Evolutionary conservation across 2,113 vertebrate genomes (phyloP), one percentile per base, ranked within the genome.

Genomic region (Saccopteryx leptura): DNA sequence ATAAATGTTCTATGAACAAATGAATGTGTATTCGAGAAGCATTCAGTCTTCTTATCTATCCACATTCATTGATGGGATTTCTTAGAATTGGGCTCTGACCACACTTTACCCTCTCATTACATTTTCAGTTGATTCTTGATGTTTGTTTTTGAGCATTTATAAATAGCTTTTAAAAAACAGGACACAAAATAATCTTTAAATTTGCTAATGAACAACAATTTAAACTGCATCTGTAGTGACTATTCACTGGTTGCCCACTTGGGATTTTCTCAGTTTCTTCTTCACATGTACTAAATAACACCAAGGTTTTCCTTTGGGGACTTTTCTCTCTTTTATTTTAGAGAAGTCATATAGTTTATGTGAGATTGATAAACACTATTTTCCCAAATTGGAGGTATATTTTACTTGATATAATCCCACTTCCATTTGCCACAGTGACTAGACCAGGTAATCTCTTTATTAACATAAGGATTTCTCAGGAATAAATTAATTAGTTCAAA

Each of bases 161-260:
- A 83, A 76, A 7, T 82, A 78, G 10, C 10, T 95, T 88, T 66
- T 63, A 91, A 82, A 61, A 17, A 46, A 6, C 17, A 39, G 39
- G 39, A 24, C 3, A 48, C 23, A 80, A 50, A 94, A 81, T 66
- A 72, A 79, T 46, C 91, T 26, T 18, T 28, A 79, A 86, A 6
- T 61, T 85, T 94, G 28, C 21, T 78, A 31, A 86, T 78, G n/a
- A 95, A 82, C 52, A 95, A 80, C 39, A 39, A 63, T 72, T 28
- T 82, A 19, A 86, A 63, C n/a, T 66, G 15, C 69, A 28, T 91
- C 31, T 92, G 6, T 26, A 83, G 14, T 66, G 26, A 95, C 88
- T 83, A 52, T 5, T 60, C 52, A 93, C 26, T 81, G 39, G 17
- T 54, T 83, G 13, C 1, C 4, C 78, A 5, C 31, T 66, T 90